Percentiles rank a stretch among this genome's conserved stretches.
Evolutionary conservation across 2,888 invertebrate species (phyloP).

Genomic region (Deilephila elpenor): DNA sequence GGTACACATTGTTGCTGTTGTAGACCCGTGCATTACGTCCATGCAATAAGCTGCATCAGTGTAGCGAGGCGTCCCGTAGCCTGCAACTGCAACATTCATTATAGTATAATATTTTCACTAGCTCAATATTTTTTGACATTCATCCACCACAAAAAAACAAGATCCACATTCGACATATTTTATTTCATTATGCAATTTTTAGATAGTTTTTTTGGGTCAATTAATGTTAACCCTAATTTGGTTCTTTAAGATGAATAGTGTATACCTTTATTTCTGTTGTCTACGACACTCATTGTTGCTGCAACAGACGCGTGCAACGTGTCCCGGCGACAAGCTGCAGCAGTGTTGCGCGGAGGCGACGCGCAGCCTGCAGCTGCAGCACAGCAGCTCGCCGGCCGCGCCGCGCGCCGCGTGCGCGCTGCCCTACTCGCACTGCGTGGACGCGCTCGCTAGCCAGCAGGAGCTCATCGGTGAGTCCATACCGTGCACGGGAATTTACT

Average conservation of each 20-base stretch:
- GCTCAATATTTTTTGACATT: too few species aligned
- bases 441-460: conserved; percentile 55
- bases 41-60: conserved; percentile 40
- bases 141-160: too few species aligned
- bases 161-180: too few species aligned
- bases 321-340: not conserved
- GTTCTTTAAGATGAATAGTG: too few species aligned
- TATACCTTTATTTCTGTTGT: too few species aligned
- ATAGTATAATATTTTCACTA: too few species aligned
- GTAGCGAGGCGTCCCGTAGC: conserved; percentile 50
- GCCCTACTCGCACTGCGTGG: conserved; percentile 55
- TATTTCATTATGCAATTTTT: too few species aligned
- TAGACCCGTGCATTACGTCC: conserved; percentile 34
- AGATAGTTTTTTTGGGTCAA: too few species aligned
- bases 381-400: too few species aligned
- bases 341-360: not conserved
- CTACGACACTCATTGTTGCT: too few species aligned
- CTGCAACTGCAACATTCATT: conserved; percentile 50
- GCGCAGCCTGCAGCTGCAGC: not conserved
- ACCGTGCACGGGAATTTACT: too few species aligned
- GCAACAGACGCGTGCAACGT: not conserved
- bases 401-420: conserved; percentile 47
- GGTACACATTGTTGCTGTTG: not conserved
- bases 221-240: too few species aligned
- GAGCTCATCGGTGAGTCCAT: conserved; percentile 61